A percentile compares a stretch with the other conserved stretches of the same genome.
Evolutionary conservation across 1,140 invertebrate species (phyloP).

Genomic region (Drosophila arawakana): DNA sequence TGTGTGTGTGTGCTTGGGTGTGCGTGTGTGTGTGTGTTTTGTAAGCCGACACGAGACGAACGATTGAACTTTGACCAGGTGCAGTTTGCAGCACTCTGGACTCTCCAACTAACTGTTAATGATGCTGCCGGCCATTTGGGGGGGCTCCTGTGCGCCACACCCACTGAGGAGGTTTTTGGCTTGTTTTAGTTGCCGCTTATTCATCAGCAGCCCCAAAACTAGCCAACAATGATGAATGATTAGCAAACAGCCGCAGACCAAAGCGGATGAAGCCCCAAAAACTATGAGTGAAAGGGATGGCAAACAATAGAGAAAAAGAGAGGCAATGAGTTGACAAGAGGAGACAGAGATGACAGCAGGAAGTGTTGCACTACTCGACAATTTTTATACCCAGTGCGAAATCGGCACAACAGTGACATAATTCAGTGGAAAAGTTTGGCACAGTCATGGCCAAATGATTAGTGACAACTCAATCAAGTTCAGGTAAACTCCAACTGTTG

Average conservation of each 20-base stretch:
- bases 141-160: background rate
- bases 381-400: background rate
- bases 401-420: background rate
- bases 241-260: slow-evolving; percentile 50
- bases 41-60: slow-evolving; percentile 51
- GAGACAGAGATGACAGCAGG: background rate
- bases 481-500: too few species aligned
- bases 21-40: slow-evolving; percentile 10
- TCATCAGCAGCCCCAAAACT: slow-evolving; percentile 56
- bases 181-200: slow-evolving; percentile 67
- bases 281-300: background rate
- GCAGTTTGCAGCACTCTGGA: slow-evolving; percentile 15
- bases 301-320: background rate
- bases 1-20: background rate
- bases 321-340: background rate
- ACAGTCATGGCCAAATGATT: too few species aligned
- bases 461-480: too few species aligned
- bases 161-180: background rate
- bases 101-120: slow-evolving; percentile 11
- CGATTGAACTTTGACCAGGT: slow-evolving; percentile 60
- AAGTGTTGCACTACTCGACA: background rate
- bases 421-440: background rate
- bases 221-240: slow-evolving; percentile 68
- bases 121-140: background rate
- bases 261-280: slow-evolving; percentile 29